phyloP scores from a whole-genome alignment of 2,113 vertebrate genomes.

The Colius striatus region DNA sequence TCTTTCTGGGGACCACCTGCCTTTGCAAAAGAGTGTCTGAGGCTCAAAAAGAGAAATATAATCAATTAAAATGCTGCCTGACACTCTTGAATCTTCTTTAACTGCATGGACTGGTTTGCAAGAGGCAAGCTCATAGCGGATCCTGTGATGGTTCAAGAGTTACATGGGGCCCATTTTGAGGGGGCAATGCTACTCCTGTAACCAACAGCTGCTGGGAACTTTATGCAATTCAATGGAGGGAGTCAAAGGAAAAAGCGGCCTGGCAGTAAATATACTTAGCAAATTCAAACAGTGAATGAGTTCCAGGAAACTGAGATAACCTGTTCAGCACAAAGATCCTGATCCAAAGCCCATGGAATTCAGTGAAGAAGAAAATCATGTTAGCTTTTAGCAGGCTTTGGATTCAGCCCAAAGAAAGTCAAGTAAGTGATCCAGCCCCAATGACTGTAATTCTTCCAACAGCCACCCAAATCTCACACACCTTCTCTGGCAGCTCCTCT shows the following conservation, averaged over 20 bases:
- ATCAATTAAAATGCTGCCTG: not conserved
- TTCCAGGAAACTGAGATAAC: conserved; percentile 66
- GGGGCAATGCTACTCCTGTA: not conserved
- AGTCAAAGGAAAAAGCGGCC: conserved; percentile 26
- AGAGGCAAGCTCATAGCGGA: rapidly evolving
- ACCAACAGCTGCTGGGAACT: not conserved
- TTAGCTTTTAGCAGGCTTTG: not conserved
- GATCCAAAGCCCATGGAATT: conserved; percentile 18
- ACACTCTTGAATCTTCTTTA: not conserved
- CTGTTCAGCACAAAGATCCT: conserved; percentile 28
- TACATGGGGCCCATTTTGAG: not conserved
- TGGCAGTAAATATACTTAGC: conserved; percentile 44
- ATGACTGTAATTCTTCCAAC: not conserved
- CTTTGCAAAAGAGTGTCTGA: not conserved
- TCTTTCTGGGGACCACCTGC: not conserved
- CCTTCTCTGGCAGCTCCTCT: not conserved
- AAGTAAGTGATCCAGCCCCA: not conserved
- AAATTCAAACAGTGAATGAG: conserved; percentile 38
- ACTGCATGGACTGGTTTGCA: not conserved
- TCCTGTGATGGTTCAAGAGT: not conserved
- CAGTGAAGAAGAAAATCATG: conserved; percentile 24
- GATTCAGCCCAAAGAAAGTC: not conserved
- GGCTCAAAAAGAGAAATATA: not conserved
- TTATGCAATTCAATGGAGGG: not conserved
- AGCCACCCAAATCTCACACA: not conserved